Evolutionary conservation across 2,113 vertebrate species (phyloP).

Genomic region (Climacteris rufus): DNA sequence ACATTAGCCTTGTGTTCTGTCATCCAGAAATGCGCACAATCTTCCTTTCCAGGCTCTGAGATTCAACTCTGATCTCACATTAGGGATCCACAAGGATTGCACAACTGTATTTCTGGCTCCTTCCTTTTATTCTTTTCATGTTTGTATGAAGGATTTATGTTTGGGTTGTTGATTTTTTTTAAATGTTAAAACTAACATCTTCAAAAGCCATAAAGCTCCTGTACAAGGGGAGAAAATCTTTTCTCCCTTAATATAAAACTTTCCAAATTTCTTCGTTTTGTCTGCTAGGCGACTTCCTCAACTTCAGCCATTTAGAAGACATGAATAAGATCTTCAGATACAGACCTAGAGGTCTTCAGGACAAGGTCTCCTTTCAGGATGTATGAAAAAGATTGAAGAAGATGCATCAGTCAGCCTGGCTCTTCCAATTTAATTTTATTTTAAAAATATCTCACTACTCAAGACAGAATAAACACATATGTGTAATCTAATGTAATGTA

Average conservation of each 20-base stretch:
- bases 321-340: not conserved
- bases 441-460: not conserved
- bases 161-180: not conserved
- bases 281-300: not conserved
- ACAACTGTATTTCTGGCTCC: not conserved
- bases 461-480: not conserved
- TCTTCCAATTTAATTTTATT: not conserved
- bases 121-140: not conserved
- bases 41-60: not conserved
- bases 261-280: not conserved
- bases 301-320: not conserved
- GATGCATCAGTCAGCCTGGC: accelerated
- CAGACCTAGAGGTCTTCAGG: not conserved
- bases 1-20: not conserved
- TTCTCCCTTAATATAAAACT: not conserved
- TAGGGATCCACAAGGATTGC: not conserved
- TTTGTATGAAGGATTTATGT: not conserved
- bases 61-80: not conserved
- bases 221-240: not conserved
- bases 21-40: not conserved
- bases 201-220: not conserved
- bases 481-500: not conserved
- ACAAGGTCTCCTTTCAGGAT: not conserved
- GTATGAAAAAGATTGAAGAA: not conserved
- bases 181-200: not conserved